These are phyloP conservation scores for Calycopis cecrops DNA, from an alignment of 1,140 invertebrate species.

Conservation along the genomic window DNA sequence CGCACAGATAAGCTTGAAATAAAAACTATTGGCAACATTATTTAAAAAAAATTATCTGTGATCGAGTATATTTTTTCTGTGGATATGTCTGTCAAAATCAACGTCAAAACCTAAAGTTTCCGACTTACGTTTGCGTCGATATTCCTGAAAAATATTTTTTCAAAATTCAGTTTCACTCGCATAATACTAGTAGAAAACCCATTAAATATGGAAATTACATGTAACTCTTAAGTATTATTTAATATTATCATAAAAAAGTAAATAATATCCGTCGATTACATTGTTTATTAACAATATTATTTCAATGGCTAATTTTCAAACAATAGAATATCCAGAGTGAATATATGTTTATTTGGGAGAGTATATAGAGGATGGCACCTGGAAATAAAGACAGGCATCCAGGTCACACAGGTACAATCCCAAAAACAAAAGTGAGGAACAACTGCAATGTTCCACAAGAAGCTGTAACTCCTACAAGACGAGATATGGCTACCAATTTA, in stretches of 20 bases:
- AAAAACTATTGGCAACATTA: too few species aligned
- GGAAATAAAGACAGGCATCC: constrained; percentile 66
- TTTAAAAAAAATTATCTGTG: too few species aligned
- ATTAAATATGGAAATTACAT: too few species aligned
- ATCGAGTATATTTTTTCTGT: too few species aligned
- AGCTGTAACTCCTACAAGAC: constrained; percentile 70
- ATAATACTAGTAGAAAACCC: too few species aligned
- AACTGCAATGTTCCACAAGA: constrained; percentile 74
- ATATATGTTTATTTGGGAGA: constrained; percentile 11
- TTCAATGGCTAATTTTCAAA: constrained; percentile 5
- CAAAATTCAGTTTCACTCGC: too few species aligned
- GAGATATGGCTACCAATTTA: constrained; percentile 70
- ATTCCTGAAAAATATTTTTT: background rate
- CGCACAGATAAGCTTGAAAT: too few species aligned
- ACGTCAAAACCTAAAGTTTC: background rate
- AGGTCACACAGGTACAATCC: constrained; percentile 69
- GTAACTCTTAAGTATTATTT: too few species aligned
- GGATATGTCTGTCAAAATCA: background rate
- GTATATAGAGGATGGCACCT: constrained; percentile 59
- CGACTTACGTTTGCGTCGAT: constrained; percentile 1
- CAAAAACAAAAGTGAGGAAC: constrained; percentile 69
- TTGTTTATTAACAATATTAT: background rate
- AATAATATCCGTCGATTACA: background rate
- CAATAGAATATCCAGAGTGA: background rate
- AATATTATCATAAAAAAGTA: too few species aligned